Evolutionary conservation across 2,113 vertebrate species (phyloP).

Genomic region (Cryptomyrus ogoouensis): DNA sequence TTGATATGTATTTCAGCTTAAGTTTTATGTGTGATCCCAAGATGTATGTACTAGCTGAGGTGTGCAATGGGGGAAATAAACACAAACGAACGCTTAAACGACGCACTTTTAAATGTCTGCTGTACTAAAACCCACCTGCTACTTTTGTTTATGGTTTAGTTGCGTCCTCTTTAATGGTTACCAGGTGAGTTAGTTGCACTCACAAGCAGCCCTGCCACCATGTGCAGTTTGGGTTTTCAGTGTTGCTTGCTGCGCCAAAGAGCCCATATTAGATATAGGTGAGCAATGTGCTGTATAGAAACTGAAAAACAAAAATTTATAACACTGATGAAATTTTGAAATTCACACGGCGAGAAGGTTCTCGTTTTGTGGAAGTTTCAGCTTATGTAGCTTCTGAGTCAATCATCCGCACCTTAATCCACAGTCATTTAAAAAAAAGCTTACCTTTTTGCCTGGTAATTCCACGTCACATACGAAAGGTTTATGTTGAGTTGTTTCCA

Average conservation of each 20-base stretch:
- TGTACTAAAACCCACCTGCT: slow-evolving; percentile 17
- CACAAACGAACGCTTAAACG: slow-evolving; percentile 2
- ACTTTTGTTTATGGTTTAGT: neutral
- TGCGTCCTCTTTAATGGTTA: neutral
- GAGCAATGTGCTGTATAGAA: neutral
- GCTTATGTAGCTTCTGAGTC: neutral
- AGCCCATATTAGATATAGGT: neutral
- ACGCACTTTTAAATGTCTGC: slow-evolving; percentile 21
- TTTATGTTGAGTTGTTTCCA: neutral
- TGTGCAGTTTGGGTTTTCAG: neutral
- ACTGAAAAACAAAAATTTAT: neutral
- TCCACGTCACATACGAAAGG: neutral
- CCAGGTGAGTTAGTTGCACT: neutral
- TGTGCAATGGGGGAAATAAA: slow-evolving; percentile 21
- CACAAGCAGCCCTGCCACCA: neutral
- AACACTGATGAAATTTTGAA: neutral
- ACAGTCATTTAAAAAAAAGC: neutral
- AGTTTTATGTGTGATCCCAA: slow-evolving; percentile 19
- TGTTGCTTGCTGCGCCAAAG: neutral
- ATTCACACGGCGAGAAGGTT: neutral
- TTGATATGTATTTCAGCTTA: slow-evolving; percentile 22
- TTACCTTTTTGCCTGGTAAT: neutral
- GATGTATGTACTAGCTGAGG: slow-evolving; percentile 25
- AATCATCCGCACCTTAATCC: neutral
- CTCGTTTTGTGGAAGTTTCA: neutral